A percentile compares a stretch with the other conserved stretches of the same genome.
Conservation (phyloP, 1,140 invertebrate genomes). For the Macrostomum lignano region DNA sequence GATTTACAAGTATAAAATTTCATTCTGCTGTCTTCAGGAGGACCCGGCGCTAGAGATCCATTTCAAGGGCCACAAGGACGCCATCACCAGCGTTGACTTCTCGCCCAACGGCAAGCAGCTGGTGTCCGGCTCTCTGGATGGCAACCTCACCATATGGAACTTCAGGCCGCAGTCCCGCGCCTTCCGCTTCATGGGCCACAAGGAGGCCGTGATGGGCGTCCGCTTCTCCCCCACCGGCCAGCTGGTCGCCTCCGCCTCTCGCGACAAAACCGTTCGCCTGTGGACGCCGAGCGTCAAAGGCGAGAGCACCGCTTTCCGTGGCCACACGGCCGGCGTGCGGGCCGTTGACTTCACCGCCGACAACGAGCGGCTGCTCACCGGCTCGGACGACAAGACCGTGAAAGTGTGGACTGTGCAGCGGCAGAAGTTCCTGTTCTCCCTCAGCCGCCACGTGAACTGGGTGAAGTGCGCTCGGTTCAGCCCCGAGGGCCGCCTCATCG, state of each 20-base stretch:
- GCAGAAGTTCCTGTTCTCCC: conserved; percentile 45
- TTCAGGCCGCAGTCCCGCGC: no score
- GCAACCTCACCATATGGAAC: no score
- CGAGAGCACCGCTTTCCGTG: conserved; percentile 41
- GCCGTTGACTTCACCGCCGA: conserved; percentile 49
- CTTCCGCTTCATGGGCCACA: conserved; percentile 27
- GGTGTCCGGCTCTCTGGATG: no score
- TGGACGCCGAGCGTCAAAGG: conserved; percentile 47
- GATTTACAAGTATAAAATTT: no score
- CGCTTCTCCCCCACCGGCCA: conserved; percentile 48
- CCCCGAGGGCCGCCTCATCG: conserved; percentile 42
- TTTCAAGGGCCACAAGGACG: conserved; percentile 45
- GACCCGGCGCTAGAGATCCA: conserved; percentile 40
- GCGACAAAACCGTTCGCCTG: conserved; percentile 48
- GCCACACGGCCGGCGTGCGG: conserved; percentile 45
- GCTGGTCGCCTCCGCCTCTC: conserved; percentile 47
- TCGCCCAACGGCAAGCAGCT: conserved; percentile 43
- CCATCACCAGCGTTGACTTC: conserved; percentile 43
- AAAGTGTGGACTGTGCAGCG: conserved; percentile 34
- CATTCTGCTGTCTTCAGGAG: conserved; percentile 1
- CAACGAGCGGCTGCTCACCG: conserved; percentile 41
- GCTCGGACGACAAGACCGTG: conserved; percentile 57
- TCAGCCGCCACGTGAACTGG: conserved; percentile 56
- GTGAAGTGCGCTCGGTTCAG: conserved; percentile 45
- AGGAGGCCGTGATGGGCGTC: conserved; percentile 33